Evolutionary conservation across 2,888 invertebrate genomes (phyloP).

Genomic region (Tryphoninae sp.): DNA sequence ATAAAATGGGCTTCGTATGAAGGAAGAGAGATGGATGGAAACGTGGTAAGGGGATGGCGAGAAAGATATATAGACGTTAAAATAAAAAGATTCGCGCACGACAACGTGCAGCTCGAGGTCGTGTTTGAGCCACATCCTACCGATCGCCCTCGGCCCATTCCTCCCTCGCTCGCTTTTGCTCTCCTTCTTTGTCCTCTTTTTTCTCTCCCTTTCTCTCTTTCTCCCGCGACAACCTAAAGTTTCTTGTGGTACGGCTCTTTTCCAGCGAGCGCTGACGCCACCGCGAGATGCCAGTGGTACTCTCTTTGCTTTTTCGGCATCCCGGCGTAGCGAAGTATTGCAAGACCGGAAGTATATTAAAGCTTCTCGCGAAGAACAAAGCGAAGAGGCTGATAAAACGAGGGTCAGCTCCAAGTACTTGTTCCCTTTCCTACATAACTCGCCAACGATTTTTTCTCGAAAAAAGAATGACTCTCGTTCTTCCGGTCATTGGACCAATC

Average conservation of each 20-base stretch:
- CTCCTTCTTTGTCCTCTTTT: not conserved
- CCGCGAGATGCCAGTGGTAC: not conserved
- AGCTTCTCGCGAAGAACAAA: not conserved
- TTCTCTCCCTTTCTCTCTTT: not conserved
- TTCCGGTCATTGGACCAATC: too few relatives aligned
- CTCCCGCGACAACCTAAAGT: not conserved
- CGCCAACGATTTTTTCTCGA: not conserved
- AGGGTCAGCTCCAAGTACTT: slow-evolving; percentile 9
- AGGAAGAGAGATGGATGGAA: slow-evolving; percentile 35
- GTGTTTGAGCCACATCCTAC: not conserved
- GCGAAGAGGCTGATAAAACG: not conserved
- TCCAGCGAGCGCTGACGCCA: not conserved
- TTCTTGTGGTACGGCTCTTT: slow-evolving; percentile 11
- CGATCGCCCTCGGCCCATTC: slow-evolving; percentile 8
- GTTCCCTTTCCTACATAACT: not conserved
- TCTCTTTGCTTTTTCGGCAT: not conserved
- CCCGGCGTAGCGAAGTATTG: not conserved
- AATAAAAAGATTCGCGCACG: slow-evolving; percentile 12
- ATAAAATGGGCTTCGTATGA: slow-evolving; percentile 18
- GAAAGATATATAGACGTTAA: not conserved
- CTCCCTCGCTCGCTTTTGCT: not conserved
- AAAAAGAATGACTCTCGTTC: not conserved
- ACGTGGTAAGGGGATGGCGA: not conserved
- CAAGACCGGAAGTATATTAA: not conserved
- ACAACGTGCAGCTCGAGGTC: not conserved